Evolutionary conservation across 2,797 vertebrate genomes (phyloP).

Genomic region (Eptatretus atami): DNA sequence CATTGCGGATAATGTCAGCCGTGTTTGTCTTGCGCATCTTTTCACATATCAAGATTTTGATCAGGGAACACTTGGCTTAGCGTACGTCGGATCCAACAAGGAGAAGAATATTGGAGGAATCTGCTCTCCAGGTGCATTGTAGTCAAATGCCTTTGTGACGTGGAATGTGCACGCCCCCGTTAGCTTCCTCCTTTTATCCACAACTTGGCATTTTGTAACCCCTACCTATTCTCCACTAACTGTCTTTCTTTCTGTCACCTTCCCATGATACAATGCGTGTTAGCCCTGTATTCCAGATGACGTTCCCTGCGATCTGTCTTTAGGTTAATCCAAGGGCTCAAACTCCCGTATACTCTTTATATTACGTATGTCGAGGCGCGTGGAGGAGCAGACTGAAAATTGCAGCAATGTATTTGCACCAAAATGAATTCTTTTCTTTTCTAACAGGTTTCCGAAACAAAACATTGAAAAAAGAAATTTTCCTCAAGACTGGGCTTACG

Average conservation of each 20-base stretch:
- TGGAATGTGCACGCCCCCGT: not conserved
- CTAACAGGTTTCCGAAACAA: slow-evolving; percentile 43
- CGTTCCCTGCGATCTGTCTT: too few relatives aligned
- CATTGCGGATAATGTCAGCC: slow-evolving; percentile 53
- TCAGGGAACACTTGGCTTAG: slow-evolving; percentile 66
- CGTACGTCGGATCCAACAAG: slow-evolving; percentile 71
- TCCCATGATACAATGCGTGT: too few relatives aligned
- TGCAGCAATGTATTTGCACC: too few relatives aligned
- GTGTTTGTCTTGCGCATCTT: slow-evolving; percentile 70
- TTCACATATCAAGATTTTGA: slow-evolving; percentile 97
- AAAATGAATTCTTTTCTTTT: slow-evolving; percentile 7
- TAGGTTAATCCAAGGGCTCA: too few relatives aligned
- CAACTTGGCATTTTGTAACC: not conserved
- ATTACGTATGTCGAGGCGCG: too few relatives aligned
- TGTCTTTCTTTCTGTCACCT: not conserved
- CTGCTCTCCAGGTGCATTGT: slow-evolving; percentile 39
- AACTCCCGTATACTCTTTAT: too few relatives aligned
- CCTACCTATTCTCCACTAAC: not conserved
- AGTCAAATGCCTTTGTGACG: not conserved
- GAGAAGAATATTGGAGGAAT: slow-evolving; percentile 54
- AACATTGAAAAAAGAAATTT: slow-evolving; percentile 28
- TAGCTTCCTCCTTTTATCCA: not conserved
- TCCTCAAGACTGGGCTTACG: slow-evolving; percentile 80
- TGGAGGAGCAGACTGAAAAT: not conserved
- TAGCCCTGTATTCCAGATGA: too few relatives aligned